Evolutionary conservation across 1,140 invertebrate genomes (phyloP).

Genomic region (Coenobita brevimanus): DNA sequence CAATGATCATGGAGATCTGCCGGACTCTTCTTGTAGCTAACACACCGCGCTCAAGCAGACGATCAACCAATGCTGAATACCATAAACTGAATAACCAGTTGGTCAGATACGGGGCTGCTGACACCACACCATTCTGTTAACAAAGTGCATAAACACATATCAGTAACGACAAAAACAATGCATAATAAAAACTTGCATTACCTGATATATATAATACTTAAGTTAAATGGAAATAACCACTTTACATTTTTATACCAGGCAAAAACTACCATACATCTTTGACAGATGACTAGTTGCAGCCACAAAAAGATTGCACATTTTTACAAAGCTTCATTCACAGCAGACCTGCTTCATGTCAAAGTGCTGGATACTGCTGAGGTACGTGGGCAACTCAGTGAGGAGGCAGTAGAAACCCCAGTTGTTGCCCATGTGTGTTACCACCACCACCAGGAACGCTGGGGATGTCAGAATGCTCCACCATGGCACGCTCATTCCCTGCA

Average conservation of each 20-base stretch:
- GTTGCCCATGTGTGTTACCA: constrained; percentile 90
- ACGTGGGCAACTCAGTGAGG: constrained; percentile 93
- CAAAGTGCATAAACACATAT: constrained; percentile 33
- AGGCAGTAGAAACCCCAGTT: constrained; percentile 97
- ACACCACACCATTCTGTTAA: constrained; percentile 76
- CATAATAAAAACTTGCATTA: neutral
- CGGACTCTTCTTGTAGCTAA: constrained; percentile 30
- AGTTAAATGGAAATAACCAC: no score
- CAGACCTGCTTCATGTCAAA: constrained; percentile 89
- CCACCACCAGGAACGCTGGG: constrained; percentile 91
- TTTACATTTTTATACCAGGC: no score
- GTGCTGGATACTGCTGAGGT: constrained; percentile 91
- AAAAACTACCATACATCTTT: no score
- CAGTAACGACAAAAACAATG: neutral
- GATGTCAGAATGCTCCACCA: constrained; percentile 88
- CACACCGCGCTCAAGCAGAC: constrained; percentile 15
- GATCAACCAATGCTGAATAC: constrained; percentile 44
- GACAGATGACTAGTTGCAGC: no score
- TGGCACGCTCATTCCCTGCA: constrained; percentile 77
- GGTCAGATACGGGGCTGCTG: constrained; percentile 77
- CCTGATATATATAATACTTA: no score
- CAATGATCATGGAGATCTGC: constrained; percentile 37
- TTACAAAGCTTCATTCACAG: no score
- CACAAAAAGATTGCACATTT: no score
- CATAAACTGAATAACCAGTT: constrained; percentile 56